Evolutionary conservation across 2,888 invertebrate species (phyloP).

Genomic region (Cerceris ruficornis): DNA sequence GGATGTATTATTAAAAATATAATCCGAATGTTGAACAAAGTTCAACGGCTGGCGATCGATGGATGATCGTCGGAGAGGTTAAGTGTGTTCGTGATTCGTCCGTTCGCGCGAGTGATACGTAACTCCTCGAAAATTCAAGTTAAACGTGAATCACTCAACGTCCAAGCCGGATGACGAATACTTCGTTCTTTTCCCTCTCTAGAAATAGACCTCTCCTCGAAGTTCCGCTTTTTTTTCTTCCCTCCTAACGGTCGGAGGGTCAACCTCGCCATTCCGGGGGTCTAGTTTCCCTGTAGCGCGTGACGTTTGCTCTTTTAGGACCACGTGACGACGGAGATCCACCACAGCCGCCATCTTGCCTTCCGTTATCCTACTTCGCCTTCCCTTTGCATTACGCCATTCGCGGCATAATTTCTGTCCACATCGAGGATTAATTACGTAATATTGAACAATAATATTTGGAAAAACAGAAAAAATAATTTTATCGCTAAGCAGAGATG

Average conservation of each 20-base stretch:
- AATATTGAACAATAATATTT: too few species aligned
- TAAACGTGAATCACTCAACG: constrained; percentile 19
- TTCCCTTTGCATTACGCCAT: not conserved
- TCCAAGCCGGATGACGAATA: constrained; percentile 38
- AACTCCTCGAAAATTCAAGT: not conserved
- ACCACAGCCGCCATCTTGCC: not conserved
- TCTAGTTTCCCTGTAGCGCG: constrained; percentile 17
- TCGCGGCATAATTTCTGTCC: too few species aligned
- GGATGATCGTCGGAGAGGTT: too few species aligned
- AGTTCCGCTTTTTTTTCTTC: constrained; percentile 5
- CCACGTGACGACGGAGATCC: constrained; percentile 36
- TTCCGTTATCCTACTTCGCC: not conserved
- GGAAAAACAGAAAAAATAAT: too few species aligned
- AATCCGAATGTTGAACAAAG: too few species aligned
- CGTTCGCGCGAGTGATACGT: not conserved
- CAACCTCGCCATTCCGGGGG: constrained; percentile 17
- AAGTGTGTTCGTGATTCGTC: not conserved
- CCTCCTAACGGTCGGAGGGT: constrained; percentile 11
- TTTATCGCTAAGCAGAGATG: too few species aligned
- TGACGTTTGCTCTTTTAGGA: not conserved
- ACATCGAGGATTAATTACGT: too few species aligned
- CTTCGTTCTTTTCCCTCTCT: not conserved
- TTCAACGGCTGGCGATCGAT: too few species aligned
- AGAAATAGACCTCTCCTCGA: constrained; percentile 18
- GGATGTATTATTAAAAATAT: too few species aligned